A percentile compares a stretch with the other conserved stretches of the same genome.
phyloP scores from a whole-genome alignment of 2,113 vertebrate species.

The Scortum barcoo region DNA sequence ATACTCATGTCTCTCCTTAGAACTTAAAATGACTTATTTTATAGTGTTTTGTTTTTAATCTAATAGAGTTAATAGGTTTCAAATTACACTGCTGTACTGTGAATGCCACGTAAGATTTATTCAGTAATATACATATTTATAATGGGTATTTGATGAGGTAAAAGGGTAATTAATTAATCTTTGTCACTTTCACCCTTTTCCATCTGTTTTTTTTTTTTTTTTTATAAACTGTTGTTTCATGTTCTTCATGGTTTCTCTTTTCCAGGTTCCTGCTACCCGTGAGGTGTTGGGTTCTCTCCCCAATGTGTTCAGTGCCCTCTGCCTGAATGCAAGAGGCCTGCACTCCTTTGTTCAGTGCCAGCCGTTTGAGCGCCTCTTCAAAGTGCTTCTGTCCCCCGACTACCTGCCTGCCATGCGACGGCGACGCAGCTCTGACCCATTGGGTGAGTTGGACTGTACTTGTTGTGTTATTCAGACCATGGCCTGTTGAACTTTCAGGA shows the following conservation, averaged over 20 bases:
- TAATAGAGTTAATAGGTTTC: not conserved
- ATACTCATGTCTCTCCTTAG: not conserved
- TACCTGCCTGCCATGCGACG: slow-evolving; percentile 96
- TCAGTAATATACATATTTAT: not conserved
- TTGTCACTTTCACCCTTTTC: not conserved
- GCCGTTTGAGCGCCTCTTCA: slow-evolving; percentile 97
- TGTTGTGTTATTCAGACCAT: not conserved
- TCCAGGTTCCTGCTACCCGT: slow-evolving; percentile 94
- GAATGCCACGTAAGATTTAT: not conserved
- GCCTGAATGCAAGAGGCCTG: slow-evolving; percentile 95
- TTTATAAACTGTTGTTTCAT: not conserved
- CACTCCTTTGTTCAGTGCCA: slow-evolving; percentile 98
- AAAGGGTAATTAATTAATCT: not conserved
- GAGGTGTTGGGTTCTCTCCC: slow-evolving; percentile 96
- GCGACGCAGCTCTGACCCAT: slow-evolving; percentile 93
- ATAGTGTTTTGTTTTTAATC: not conserved
- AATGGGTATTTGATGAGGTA: not conserved
- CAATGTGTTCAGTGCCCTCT: slow-evolving; percentile 97
- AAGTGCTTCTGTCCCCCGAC: slow-evolving; percentile 96
- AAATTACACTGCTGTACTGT: not conserved
- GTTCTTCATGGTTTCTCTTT: slow-evolving; percentile 47
- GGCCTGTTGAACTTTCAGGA: not conserved
- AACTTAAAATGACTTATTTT: not conserved
- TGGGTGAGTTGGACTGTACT: slow-evolving; percentile 85
- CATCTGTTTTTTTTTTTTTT: not conserved